These are phyloP conservation scores for Dasysyrphus albostriatus DNA, from an alignment of 2,888 invertebrate genomes.

Conservation along the genomic window DNA sequence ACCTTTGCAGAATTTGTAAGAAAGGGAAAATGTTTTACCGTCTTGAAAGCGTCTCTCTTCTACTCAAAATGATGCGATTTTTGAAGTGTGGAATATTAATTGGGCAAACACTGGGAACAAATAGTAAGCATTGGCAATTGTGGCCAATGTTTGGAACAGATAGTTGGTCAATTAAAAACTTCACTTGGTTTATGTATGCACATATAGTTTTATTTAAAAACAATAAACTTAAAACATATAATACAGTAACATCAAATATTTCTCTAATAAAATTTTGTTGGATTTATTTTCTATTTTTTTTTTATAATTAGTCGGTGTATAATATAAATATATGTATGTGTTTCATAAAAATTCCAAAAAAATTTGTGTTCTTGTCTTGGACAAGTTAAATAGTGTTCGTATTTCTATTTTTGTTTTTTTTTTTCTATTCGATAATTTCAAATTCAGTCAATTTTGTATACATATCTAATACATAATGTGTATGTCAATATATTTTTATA, in stretches of 20 bases:
- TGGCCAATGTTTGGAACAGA: too few relatives aligned
- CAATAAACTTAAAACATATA: constrained; percentile 35
- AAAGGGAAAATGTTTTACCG: too few relatives aligned
- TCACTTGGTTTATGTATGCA: constrained; percentile 5
- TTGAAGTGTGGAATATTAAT: too few relatives aligned
- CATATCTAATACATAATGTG: neutral
- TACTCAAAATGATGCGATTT: too few relatives aligned
- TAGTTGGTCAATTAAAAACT: neutral
- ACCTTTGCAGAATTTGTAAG: too few relatives aligned
- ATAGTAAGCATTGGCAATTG: too few relatives aligned
- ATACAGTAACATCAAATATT: constrained; percentile 48
- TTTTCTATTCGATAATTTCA: constrained; percentile 54
- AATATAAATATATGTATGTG: constrained; percentile 56
- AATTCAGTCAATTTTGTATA: constrained; percentile 73
- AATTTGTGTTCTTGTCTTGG: constrained; percentile 45
- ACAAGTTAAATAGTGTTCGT: constrained; percentile 47
- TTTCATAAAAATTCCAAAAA: constrained; percentile 71
- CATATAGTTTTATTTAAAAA: constrained; percentile 58
- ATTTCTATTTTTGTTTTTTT: neutral
- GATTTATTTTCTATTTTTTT: constrained; percentile 3
- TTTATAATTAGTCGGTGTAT: constrained; percentile 21
- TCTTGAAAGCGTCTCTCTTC: too few relatives aligned
- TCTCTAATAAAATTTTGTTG: constrained; percentile 35
- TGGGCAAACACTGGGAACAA: too few relatives aligned
- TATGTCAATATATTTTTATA: constrained; percentile 3